A percentile compares a stretch with the other conserved stretches of the same genome.
These are phyloP conservation scores for Panagrolaimus sp. DNA, from an alignment of 1,140 invertebrate genomes.

Conservation along the genomic window DNA sequence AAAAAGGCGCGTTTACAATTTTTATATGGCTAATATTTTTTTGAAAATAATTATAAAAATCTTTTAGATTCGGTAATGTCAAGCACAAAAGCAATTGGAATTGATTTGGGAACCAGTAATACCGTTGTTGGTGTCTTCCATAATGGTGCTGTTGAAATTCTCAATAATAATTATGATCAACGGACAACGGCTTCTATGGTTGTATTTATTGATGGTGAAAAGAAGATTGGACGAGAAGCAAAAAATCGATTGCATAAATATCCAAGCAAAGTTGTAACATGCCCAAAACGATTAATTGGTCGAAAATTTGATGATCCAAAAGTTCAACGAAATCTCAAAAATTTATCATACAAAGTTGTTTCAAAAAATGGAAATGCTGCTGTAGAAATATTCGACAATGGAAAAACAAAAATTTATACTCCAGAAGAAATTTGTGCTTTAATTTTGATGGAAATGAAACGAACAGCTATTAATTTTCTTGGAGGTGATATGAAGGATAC, in stretches of 20 bases:
- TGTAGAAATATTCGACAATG: constrained; percentile 61
- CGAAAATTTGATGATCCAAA: constrained; percentile 79
- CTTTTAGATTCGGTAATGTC: no score
- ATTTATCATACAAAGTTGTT: constrained; percentile 63
- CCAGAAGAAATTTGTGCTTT: constrained; percentile 65
- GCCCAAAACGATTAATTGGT: constrained; percentile 75
- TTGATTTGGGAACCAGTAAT: no score
- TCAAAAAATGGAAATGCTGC: constrained; percentile 57
- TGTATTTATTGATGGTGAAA: constrained; percentile 89
- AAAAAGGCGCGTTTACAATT: no score
- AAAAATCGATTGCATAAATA: constrained; percentile 84
- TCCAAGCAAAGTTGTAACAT: constrained; percentile 70
- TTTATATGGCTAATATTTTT: no score
- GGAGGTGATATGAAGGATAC: constrained; percentile 63
- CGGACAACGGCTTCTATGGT: constrained; percentile 93
- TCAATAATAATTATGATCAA: constrained; percentile 22
- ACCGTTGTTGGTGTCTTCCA: no score
- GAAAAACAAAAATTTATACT: constrained; percentile 62
- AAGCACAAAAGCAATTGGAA: neutral
- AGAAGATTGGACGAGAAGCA: constrained; percentile 90
- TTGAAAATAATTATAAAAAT: no score
- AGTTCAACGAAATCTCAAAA: constrained; percentile 67
- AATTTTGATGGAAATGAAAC: constrained; percentile 65
- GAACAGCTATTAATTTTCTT: constrained; percentile 60
- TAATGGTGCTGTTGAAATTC: no score